phyloP scores from a whole-genome alignment of 2,113 vertebrate genomes.

The Microcebus murinus region DNA sequence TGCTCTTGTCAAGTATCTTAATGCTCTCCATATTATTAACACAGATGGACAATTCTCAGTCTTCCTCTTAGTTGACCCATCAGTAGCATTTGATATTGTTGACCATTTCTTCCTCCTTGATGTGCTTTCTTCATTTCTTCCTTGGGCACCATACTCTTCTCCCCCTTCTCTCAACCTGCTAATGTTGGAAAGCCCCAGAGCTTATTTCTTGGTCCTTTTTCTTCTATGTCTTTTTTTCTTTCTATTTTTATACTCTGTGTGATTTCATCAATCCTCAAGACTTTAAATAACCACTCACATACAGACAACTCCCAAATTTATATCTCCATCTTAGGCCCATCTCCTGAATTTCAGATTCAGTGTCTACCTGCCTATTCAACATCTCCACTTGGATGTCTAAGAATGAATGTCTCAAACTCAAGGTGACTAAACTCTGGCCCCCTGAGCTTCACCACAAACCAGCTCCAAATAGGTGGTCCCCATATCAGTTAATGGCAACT shows the following conservation, averaged over 20 bases:
- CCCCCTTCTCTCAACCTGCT: not conserved
- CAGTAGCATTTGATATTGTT: not conserved
- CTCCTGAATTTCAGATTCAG: not conserved
- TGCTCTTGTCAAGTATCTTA: not conserved
- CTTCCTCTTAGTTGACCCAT: not conserved
- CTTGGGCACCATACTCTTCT: not conserved
- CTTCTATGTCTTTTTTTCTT: not conserved
- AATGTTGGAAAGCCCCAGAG: not conserved
- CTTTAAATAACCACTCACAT: not conserved
- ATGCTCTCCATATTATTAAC: not conserved
- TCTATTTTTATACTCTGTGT: not conserved
- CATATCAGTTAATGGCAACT: not conserved
- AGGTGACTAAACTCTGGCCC: not conserved
- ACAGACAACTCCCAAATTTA: not conserved
- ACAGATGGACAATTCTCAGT: not conserved
- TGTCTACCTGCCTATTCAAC: not conserved
- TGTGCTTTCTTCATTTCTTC: not conserved
- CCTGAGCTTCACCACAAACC: not conserved
- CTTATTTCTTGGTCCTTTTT: not conserved
- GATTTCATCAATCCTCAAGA: not conserved
- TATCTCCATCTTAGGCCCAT: not conserved
- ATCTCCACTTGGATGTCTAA: not conserved
- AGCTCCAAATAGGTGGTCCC: too few relatives aligned
- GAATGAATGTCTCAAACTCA: not conserved
- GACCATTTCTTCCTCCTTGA: not conserved